Evolutionary conservation across 2,888 invertebrate species (phyloP), one percentile per base, ranked within the genome.

Genomic region (Meiosimyza decipiens): DNA sequence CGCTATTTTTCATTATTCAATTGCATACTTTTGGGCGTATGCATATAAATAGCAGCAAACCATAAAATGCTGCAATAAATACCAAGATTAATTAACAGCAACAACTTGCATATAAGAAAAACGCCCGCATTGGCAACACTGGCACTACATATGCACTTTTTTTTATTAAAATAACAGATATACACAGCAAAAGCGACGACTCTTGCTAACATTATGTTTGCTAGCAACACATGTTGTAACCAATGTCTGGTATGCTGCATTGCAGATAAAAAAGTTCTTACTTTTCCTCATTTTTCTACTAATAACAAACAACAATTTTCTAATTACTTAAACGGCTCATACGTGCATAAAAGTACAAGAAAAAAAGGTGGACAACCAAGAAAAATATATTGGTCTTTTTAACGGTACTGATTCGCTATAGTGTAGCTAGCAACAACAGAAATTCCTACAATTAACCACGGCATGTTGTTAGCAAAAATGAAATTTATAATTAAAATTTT

Each of bases 51-150:
- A 6, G 11, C 57, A 22, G 51, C 28, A 16, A 13, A n/a, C 64
- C 64, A 51, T 22, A 64, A 62, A 64, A 64, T 50, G 16, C 50
- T 55, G 67, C 67, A 67, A 57, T 67, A 67, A 67, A 62, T 69
- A 50, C 22, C 60, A 28, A 60, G 69, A 69, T 69, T 69, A 69
- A 69, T 69, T 69, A 60, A 69, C 69, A 60, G 62, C 22, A 69
- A 52, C 59, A 16, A 63, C 40, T 9, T 40, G 40, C 40, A 40
- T 40, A 40, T 2, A 7, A 9, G 6, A 40, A 40, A 6, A 40
- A 40, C 62, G 62, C 69, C 69, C 69, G 69, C 69, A 69, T 69
- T 69, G 69, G 69, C 69, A 69, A 62, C 62, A 52, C 40, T 60
- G 51, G 40, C 69, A 9, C 12, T 40, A 9, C 40, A 40, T 40